Evolutionary conservation across 1,140 invertebrate species (phyloP).

Genomic region (Pantala flavescens): DNA sequence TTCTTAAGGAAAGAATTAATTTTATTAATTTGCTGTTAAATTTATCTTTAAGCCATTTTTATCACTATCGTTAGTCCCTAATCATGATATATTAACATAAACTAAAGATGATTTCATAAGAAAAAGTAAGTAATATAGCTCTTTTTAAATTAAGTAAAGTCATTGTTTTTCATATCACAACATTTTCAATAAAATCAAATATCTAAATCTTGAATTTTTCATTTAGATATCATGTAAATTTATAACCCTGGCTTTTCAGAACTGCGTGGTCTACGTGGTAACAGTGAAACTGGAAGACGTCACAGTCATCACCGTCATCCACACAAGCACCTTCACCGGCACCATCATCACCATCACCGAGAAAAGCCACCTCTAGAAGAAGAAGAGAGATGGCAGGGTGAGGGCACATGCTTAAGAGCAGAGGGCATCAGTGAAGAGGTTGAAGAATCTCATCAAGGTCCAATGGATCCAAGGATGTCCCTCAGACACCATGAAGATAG

Average conservation of each 20-base stretch:
- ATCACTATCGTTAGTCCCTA: no score
- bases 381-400: conserved; percentile 17
- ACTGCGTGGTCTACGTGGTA: conserved; percentile 24
- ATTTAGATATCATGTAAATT: no score
- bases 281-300: conserved; percentile 45
- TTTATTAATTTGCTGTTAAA: no score
- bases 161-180: no score
- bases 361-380: conserved; percentile 20
- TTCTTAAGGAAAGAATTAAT: no score
- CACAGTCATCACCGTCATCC: conserved; percentile 30
- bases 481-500: background rate
- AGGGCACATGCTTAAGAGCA: background rate
- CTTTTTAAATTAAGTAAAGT: no score
- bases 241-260: background rate
- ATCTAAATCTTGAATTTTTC: no score
- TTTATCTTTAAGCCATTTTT: no score
- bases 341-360: conserved; percentile 29
- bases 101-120: no score
- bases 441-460: background rate
- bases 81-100: no score
- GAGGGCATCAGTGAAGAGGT: conserved; percentile 7
- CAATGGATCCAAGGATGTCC: conserved; percentile 14
- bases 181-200: no score
- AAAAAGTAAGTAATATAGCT: no score
- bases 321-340: conserved; percentile 30